These are phyloP conservation scores for Camponotus pennsylvanicus DNA, from an alignment of 1,140 invertebrate species.

Conservation along the genomic window DNA sequence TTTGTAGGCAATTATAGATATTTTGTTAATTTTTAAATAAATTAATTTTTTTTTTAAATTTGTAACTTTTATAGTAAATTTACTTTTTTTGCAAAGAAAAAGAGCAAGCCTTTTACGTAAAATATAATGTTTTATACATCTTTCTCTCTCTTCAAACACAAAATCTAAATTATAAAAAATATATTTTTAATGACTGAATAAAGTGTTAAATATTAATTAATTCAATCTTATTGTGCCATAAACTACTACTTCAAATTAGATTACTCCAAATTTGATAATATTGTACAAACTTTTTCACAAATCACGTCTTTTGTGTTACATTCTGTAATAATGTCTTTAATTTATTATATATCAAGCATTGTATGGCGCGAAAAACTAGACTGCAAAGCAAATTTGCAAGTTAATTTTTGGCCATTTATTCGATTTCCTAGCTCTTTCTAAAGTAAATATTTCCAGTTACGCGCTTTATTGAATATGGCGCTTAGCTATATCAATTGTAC, in stretches of 20 bases:
- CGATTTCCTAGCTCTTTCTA: constrained; percentile 53
- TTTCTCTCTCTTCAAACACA: not conserved
- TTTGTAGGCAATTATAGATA: not conserved
- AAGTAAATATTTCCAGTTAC: constrained; percentile 60
- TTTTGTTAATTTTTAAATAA: not conserved
- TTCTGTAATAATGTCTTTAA: constrained; percentile 40
- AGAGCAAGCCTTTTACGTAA: not conserved
- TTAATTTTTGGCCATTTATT: constrained; percentile 60
- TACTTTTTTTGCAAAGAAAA: not conserved
- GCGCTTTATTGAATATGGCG: constrained; percentile 58
- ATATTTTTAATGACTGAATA: not conserved
- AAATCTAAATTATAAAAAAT: not conserved
- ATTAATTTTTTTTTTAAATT: not conserved
- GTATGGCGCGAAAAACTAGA: constrained; percentile 15
- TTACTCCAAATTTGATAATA: not conserved
- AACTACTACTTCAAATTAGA: not conserved
- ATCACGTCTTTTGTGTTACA: not conserved
- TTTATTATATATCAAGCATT: constrained; percentile 13
- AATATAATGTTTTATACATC: not conserved
- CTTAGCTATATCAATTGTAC: constrained; percentile 55
- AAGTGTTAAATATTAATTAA: not conserved
- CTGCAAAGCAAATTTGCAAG: constrained; percentile 57
- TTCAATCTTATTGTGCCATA: not conserved
- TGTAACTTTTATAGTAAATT: constrained; percentile 4
- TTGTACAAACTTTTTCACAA: not conserved